Percentiles rank a stretch among this genome's conserved stretches.
Evolutionary conservation across 2,797 vertebrate species (phyloP).

Genomic region (Girardinus metallicus): DNA sequence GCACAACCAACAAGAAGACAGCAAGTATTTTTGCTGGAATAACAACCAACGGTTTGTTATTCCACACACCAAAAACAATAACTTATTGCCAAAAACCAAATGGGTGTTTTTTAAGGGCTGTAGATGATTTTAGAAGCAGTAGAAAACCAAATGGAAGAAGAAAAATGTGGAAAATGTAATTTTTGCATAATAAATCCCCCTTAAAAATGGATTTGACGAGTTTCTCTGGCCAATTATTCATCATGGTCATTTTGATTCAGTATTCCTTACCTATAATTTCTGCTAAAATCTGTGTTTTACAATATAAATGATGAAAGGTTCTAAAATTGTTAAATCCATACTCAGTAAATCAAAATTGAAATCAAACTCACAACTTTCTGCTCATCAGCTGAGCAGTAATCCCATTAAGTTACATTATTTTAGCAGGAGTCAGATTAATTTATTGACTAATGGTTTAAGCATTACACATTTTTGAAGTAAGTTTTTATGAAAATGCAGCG

Average conservation of each 20-base stretch:
- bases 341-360: neutral
- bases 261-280: neutral
- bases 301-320: neutral
- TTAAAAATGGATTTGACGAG: neutral
- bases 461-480: neutral
- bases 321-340: neutral
- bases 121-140: too few relatives aligned
- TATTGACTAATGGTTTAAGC: neutral
- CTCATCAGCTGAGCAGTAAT: neutral
- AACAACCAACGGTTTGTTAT: too few relatives aligned
- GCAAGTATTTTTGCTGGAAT: too few relatives aligned
- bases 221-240: neutral
- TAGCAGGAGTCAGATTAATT: neutral
- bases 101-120: too few relatives aligned
- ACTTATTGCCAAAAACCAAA: too few relatives aligned
- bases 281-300: neutral
- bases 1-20: too few relatives aligned
- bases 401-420: neutral
- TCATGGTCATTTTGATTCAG: neutral
- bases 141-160: too few relatives aligned
- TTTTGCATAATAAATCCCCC: neutral
- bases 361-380: neutral
- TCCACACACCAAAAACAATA: too few relatives aligned
- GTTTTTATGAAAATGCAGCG: neutral
- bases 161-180: too few relatives aligned